Base-by-base conservation (phyloP, 2,888 invertebrate species). In the Lasioglossum oenotherae region DNA sequence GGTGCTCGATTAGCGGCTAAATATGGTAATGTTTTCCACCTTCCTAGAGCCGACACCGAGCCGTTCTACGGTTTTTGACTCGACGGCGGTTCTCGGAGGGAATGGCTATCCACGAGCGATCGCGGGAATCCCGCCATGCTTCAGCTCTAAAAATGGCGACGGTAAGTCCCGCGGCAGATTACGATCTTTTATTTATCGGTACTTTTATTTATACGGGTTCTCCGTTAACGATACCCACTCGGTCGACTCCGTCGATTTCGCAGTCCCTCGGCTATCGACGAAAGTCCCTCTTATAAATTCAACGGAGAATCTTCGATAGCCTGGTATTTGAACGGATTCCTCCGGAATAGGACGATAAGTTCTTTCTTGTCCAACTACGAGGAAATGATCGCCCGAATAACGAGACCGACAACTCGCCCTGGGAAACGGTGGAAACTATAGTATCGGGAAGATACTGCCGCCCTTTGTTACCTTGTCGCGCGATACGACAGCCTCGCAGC, bases 111-210 rank as follows among this genome's bases (percentile, higher is more conserved):
- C 80, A 64, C 69, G 16, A 69, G 77, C 81, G 84, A 89, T 90
- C 82, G 74, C 80, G 72, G 83, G 80, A 78, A 86, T 87, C 82
- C 81, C 75, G 71, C 81, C 88, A 87, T 92, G 92, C 92, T 91
- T 93, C 91, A 93, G 91, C 91, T 90, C 89, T 89, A 91, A 92
- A 92, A 93, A 92, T 94, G 93, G 91, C 90, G 87, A 90, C 91
- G 86, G 89, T 93, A 94, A 93, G 94, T 93, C 92, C 88, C 84
- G 74, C 74, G 85, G 88, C 92, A 92, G 92, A 92, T 90, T 83
- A 74, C 89, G 89, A 89, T 88, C 90, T 92, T 93, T 90, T 94
- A 94, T 94, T 94, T 93, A 94, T 94, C 91, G 93, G 92, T 92
- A 93, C 92, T 93, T 93, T n/a, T 57, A 57, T 57, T 57, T 57